Percentiles rank a stretch among this genome's conserved stretches.
These are phyloP conservation scores for Acrocephalus arundinaceus DNA, from an alignment of 2,113 vertebrate genomes.

Conservation along the genomic window DNA sequence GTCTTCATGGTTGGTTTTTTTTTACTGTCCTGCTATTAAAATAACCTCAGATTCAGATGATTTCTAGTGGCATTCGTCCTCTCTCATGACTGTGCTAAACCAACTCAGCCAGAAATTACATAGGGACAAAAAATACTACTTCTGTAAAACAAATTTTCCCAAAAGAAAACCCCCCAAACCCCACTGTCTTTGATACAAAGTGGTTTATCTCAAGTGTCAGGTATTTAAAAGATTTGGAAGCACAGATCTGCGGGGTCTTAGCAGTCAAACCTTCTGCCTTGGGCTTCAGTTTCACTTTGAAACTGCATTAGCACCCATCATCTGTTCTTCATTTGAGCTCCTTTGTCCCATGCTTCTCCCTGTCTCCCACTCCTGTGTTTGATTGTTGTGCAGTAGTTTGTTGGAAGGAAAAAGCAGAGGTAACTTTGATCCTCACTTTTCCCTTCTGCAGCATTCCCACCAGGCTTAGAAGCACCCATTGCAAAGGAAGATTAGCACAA, in stretches of 20 bases:
- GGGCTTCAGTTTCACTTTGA: neutral
- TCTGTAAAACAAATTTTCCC: neutral
- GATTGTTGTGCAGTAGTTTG: neutral
- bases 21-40: neutral
- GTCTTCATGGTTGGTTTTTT: neutral
- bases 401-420: fast-evolving
- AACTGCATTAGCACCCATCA: neutral
- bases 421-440: fast-evolving
- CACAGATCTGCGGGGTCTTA: neutral
- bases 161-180: fast-evolving
- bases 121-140: neutral
- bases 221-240: neutral
- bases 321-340: neutral
- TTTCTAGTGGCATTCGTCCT: neutral
- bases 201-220: neutral
- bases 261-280: neutral
- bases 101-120: neutral
- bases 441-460: neutral
- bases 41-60: neutral
- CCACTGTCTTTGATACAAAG: neutral
- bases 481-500: neutral
- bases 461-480: neutral
- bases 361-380: neutral
- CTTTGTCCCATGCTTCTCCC: neutral
- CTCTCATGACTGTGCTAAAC: neutral